Conservation (phyloP, 1,140 invertebrate genomes). For the Platyscapa corneri region DNA sequence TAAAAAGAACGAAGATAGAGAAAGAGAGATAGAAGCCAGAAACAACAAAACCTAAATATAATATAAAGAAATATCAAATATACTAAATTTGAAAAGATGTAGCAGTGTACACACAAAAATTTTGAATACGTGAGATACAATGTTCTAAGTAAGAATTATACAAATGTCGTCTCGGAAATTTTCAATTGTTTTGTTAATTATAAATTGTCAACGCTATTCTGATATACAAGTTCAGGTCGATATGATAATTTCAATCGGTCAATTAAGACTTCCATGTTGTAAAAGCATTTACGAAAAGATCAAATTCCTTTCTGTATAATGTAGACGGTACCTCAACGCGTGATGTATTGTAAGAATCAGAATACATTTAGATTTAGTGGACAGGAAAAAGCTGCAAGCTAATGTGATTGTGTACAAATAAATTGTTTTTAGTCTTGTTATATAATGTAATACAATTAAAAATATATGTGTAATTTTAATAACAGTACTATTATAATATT, state of each 20-base stretch:
- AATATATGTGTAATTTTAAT: no score
- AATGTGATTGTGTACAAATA: no score
- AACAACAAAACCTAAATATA: not conserved
- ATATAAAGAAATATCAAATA: not conserved
- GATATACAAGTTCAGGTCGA: slow-evolving; percentile 20
- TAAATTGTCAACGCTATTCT: slow-evolving; percentile 57
- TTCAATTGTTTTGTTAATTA: no score
- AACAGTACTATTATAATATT: no score
- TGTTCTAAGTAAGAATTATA: slow-evolving; percentile 54
- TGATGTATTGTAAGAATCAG: no score
- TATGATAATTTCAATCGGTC: not conserved
- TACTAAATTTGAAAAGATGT: not conserved
- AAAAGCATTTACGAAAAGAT: slow-evolving; percentile 49
- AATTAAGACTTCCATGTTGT: slow-evolving; percentile 52
- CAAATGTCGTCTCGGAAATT: slow-evolving; percentile 55
- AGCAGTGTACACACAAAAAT: slow-evolving; percentile 52
- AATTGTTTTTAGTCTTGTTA: no score
- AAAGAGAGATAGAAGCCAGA: no score
- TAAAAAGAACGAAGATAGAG: slow-evolving; percentile 15
- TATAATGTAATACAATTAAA: no score
- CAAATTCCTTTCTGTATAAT: slow-evolving; percentile 15
- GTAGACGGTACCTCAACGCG: no score
- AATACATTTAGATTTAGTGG: no score
- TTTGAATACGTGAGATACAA: slow-evolving; percentile 52
- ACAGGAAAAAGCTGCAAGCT: no score